Percentiles rank a stretch among this genome's conserved stretches.
Evolutionary conservation across 2,888 invertebrate species (phyloP).

Genomic region (Cylindroiulus punctatus): DNA sequence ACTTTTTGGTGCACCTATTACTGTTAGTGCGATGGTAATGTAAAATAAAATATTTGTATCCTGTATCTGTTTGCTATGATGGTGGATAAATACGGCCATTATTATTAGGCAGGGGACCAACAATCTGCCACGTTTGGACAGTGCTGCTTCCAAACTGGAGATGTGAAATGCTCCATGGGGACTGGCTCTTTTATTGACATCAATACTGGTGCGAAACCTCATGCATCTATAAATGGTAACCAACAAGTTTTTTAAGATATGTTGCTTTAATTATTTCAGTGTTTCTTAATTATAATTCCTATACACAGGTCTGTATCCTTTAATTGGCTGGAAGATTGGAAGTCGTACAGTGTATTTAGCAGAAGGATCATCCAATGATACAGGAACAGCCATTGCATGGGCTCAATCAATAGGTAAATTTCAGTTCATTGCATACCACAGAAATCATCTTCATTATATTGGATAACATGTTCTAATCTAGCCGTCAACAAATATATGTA

Average conservation of each 20-base stretch:
- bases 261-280: slow-evolving; percentile 34
- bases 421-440: too few species aligned
- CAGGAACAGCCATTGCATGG: slow-evolving; percentile 89
- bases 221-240: slow-evolving; percentile 80
- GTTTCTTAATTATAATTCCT: slow-evolving; percentile 43
- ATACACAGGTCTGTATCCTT: slow-evolving; percentile 81
- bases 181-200: slow-evolving; percentile 91
- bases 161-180: slow-evolving; percentile 88
- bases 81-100: neutral
- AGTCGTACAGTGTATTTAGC: slow-evolving; percentile 76
- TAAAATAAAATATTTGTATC: neutral
- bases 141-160: slow-evolving; percentile 79
- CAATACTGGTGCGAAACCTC: slow-evolving; percentile 79
- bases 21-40: slow-evolving; percentile 81
- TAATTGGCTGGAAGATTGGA: slow-evolving; percentile 84
- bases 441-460: too few species aligned
- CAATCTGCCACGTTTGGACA: slow-evolving; percentile 90
- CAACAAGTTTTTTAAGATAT: neutral
- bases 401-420: slow-evolving; percentile 66
- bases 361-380: slow-evolving; percentile 89
- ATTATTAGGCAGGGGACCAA: slow-evolving; percentile 81
- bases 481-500: too few species aligned
- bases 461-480: too few species aligned
- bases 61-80: slow-evolving; percentile 23
- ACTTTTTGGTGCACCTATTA: slow-evolving; percentile 81